Evolutionary conservation across 2,113 vertebrate species (phyloP).

Genomic region (Lophotis ruficrista): DNA sequence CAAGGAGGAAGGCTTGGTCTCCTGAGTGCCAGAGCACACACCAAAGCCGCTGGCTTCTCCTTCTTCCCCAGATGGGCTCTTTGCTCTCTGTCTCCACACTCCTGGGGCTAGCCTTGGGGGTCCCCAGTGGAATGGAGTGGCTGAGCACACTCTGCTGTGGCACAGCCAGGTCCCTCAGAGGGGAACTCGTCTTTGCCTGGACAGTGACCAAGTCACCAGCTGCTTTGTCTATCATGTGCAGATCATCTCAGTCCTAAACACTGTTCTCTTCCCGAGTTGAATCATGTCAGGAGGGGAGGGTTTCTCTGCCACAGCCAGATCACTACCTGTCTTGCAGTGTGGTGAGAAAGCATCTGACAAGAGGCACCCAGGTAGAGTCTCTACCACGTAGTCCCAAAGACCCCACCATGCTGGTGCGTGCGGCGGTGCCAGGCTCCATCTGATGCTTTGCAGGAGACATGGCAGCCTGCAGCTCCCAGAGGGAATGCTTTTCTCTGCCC

Average conservation of each 20-base stretch:
- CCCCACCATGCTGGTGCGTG: not conserved
- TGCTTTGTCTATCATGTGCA: not conserved
- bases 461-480: not conserved
- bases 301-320: not conserved
- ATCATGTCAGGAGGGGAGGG: not conserved
- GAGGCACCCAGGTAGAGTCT: not conserved
- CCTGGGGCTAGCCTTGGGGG: not conserved
- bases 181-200: not conserved
- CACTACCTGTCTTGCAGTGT: not conserved
- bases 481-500: not conserved
- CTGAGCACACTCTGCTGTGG: accelerated
- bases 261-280: not conserved
- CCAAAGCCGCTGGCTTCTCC: not conserved
- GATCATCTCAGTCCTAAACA: not conserved
- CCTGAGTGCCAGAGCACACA: not conserved
- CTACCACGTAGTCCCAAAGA: not conserved
- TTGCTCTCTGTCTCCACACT: not conserved
- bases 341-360: not conserved
- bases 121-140: accelerated
- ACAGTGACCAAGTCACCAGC: not conserved
- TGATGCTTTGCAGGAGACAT: not conserved
- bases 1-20: not conserved
- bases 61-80: not conserved
- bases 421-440: not conserved
- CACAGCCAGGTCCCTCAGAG: not conserved